These are phyloP conservation scores for Pachyramphus minor DNA, from an alignment of 2,113 vertebrate genomes.

Conservation along the genomic window DNA sequence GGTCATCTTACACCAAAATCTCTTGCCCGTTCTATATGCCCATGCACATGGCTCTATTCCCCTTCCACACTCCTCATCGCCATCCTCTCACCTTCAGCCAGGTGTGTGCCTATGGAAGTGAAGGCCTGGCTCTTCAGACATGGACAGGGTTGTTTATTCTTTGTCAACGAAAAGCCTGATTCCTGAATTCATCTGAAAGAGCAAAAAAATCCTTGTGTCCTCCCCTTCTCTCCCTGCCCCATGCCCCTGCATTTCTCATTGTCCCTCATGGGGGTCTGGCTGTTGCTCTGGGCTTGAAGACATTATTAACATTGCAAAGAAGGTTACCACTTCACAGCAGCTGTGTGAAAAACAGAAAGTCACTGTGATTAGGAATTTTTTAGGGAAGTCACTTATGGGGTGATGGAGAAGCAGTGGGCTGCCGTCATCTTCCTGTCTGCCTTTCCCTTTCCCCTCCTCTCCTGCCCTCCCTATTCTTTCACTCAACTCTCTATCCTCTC, in stretches of 20 bases:
- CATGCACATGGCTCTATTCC: background rate
- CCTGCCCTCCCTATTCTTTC: background rate
- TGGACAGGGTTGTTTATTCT: background rate
- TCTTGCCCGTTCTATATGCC: background rate
- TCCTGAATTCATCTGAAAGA: background rate
- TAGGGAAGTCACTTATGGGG: background rate
- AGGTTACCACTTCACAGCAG: background rate
- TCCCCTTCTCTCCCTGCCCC: background rate
- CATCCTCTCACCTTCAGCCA: background rate
- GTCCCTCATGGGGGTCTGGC: background rate
- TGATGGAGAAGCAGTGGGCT: background rate
- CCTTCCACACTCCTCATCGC: background rate
- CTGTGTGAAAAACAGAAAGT: background rate
- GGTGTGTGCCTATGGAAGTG: background rate
- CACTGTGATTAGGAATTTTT: background rate
- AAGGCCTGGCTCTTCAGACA: background rate
- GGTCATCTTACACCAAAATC: background rate
- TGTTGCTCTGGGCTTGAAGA: background rate
- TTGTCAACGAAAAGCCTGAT: background rate
- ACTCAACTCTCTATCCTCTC: background rate
- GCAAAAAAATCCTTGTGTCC: background rate
- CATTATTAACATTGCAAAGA: background rate
- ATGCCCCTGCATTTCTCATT: background rate
- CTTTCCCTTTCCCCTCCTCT: background rate
- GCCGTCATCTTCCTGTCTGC: background rate